A percentile compares a stretch with the other conserved stretches of the same genome.
Evolutionary conservation across 2,888 invertebrate species (phyloP).

Genomic region (Callyntrura sp.): DNA sequence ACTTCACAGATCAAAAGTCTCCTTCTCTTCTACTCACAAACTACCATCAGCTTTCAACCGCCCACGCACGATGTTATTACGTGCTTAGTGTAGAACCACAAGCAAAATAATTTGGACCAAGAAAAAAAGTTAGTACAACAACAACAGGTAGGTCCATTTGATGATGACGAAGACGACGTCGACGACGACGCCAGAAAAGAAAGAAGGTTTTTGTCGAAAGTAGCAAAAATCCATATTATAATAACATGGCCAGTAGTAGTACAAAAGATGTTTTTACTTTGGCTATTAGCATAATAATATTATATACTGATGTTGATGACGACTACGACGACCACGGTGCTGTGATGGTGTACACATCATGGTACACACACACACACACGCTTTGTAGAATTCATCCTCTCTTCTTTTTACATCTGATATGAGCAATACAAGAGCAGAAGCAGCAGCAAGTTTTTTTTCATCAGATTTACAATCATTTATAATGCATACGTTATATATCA

Average conservation of each 20-base stretch:
- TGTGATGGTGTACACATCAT: slow-evolving; percentile 35
- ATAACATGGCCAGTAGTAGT: slow-evolving; percentile 48
- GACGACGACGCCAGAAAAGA: slow-evolving; percentile 53
- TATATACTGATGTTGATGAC: slow-evolving; percentile 36
- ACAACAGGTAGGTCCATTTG: slow-evolving; percentile 49
- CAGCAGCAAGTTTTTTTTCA: slow-evolving; percentile 73
- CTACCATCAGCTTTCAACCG: slow-evolving; percentile 70
- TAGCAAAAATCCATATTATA: slow-evolving; percentile 65
- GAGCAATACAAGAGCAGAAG: slow-evolving; percentile 54
- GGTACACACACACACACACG: slow-evolving; percentile 13
- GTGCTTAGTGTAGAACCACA: slow-evolving; percentile 5
- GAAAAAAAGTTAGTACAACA: slow-evolving; percentile 51
- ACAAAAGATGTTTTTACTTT: slow-evolving; percentile 60
- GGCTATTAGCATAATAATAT: slow-evolving; percentile 72
- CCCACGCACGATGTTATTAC: slow-evolving; percentile 70
- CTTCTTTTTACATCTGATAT: neutral
- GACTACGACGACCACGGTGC: slow-evolving; percentile 9
- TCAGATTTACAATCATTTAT: slow-evolving; percentile 74
- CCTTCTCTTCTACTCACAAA: slow-evolving; percentile 23
- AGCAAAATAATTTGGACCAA: slow-evolving; percentile 15
- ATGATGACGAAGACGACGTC: slow-evolving; percentile 42
- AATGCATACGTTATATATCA: slow-evolving; percentile 72
- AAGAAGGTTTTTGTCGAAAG: slow-evolving; percentile 64
- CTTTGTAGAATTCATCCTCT: slow-evolving; percentile 43
- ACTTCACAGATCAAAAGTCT: slow-evolving; percentile 80